Evolutionary conservation across 1,140 invertebrate genomes (phyloP), one percentile per base, ranked within the genome.

Genomic region (Ooceraea biroi): DNA sequence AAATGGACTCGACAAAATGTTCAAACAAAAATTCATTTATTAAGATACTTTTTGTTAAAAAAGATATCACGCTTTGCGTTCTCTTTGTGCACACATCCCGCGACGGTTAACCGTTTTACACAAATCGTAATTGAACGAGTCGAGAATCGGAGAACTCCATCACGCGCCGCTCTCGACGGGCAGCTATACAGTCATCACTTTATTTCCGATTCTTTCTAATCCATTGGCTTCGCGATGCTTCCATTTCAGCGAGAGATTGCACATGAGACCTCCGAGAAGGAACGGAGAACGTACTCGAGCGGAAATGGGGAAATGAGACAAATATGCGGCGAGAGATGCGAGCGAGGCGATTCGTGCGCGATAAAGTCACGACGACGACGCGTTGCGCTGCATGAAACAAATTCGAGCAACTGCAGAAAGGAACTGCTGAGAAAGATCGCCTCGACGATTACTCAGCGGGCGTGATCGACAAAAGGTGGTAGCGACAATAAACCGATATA

Each of bases 111-210:
- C n/a, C 14, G 3, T 36, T 36, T 27, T 36, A 44, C n/a, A 11
- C 48, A 0, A 36, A n/a, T 1, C 27, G 52, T 77, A 77, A 77
- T 55, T 17, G 48, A 22, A 77, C 36, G 41, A 14, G 30, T 77
- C 61, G 30, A 25, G 12, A 77, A 77, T 76, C 44, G 1, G 4
- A 14, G 14, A 25, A 36, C 12, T 76, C 46, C 22, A 36, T 50
- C 57, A 66, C 25, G 57, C 48, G 48, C 57, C 17, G 17, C 5
- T 17, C 30, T 22, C 44, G 12, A 50, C n/a, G 3, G 10, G 58
- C 27, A 63, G 46, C 58, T 22, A 76, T 30, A 63, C 63, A 55
- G 25, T 19, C 2, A 61, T 77, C 46, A 58, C 58, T 36, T 73
- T 58, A 57, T 22, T 60, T 60, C 57, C 25, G 48, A 65, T 76